Evolutionary conservation across 1,140 invertebrate genomes (phyloP), one percentile per base, ranked within the genome.

Genomic region (Heliconius congener): DNA sequence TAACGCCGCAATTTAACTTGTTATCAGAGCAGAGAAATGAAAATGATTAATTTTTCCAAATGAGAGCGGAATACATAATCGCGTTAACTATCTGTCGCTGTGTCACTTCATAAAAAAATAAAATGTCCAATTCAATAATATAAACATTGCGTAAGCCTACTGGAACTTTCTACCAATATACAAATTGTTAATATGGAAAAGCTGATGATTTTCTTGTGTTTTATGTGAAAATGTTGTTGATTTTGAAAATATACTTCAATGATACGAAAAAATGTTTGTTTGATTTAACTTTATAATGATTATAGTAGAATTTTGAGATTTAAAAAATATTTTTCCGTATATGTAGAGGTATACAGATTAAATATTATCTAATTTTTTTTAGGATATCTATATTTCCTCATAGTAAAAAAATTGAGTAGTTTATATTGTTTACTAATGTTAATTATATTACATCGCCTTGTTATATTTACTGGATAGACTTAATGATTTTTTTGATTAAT

Each of bases 91-190:
- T 46, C 8, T 42, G 42, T 42, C 11, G 42, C 42, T 13, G 42
- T 46, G 13, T 19, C 34, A 37, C 34, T 46, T 34, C 39, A 52
- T 60, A 60, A 71, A 71, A 1, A 74, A 30, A 66, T n/a, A 66
- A 55, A 18, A 5, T 27, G 2, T 72, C 57, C 73, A 27, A 23
- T 16, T 46, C 11, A 73, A 42, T 71, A 71, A 74, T 79, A 16
- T 50, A 60, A 46, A 73, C 34, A 75, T 87, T 88, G 83, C 87
- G 80, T 87, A 84, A 86, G 82, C 76, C 27, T 78, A 13, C 77
- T 74, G 76, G 80, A 88, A 86, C 81, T 79, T 84, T 85, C 82
- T 72, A 83, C 78, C n/a, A 76, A 23, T 46, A 46, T 46, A 23
- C 8, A 23, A 23, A 19, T 52, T 52, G 50, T 60, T 23, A 60